Base-by-base conservation (phyloP, 2,888 invertebrate genomes). In the Mesorhabditis spiculigera region DNA sequence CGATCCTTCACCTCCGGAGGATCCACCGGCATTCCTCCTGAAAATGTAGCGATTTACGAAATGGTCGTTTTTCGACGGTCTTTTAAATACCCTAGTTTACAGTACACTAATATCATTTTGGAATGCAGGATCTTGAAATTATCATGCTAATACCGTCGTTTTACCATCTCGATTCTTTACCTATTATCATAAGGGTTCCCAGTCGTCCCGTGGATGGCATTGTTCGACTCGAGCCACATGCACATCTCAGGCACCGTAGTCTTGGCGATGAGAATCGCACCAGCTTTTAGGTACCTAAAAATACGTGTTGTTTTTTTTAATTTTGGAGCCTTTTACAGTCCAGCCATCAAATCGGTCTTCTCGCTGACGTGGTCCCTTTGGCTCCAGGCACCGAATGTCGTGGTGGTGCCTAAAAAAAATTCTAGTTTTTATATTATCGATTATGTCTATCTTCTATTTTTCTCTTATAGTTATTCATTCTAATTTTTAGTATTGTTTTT, bases 141-240 rank as follows among this genome's bases (percentile, higher is more conserved):
- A 28, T 28, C 3, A 28, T 28, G 28, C 28, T 28, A 1, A 1
- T 28, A 28, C 28, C 28, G 28, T 28, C 28, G 1, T 28, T 28
- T 28, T 28, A 28, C 28, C 28, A 28, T 28, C 3, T 28, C 3
- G n/a, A 28, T 28, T 28, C 28, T 28, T 28, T 28, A 28, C 28
- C 28, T 28, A 28, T 28, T 28, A 28, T 50, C 58, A 3, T 50
- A 50, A 10, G 58, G 58, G 3, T 50, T 50, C 8, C n/a, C n/a
- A 3, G 58, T 50, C 2, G n/a, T n/a, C n/a, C 58, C 58, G n/a
- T 50, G 58, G 58, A 50, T 50, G 8, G 58, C 8, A 50, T 50
- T 50, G n/a, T 50, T 50, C n/a, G 58, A 50, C n/a, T n/a, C 58
- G 10, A 50, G 58, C 58, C 58, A 50, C 58, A 50, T 50, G n/a